Base-by-base conservation (phyloP, 2,797 vertebrate genomes). In the Heliangelus exortis region DNA sequence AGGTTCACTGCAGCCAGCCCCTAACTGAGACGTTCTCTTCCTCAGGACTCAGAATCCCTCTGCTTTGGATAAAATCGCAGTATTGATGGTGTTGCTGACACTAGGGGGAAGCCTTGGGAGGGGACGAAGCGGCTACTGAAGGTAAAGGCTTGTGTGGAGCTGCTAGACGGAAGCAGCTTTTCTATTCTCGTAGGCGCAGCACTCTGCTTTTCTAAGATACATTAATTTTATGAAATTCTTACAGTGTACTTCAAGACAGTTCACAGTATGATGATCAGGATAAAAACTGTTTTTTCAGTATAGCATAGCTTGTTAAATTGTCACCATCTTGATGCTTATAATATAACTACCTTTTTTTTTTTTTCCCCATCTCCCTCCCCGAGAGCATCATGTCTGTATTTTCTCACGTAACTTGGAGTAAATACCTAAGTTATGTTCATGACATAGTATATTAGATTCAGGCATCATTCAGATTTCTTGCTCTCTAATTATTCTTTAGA, bases 31-130 rank as follows among this genome's bases (percentile, higher is more conserved):
- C 2, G 3, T 7, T 17, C 21, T 36, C 8, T 12, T 22, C 36
- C 7, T 55, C 8, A 4, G 81, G 10, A 0, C 29, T 0, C 23
- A 5, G 19, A 20, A 6, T 9, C 12, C 1, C 1, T 0, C 15
- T 4, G 77, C 50, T 29, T 7, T 8, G 73, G 23, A 1, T 12
- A 13, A 12, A 25, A 10, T 18, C 4, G 2, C n/a, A 1, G 0
- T 15, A 1, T 3, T 12, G 57, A 2, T 25, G 4, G 11, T 63
- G 39, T 55, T 9, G 14, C 82, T 33, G 88, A 54, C 85, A 36
- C 67, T 59, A 89, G 72, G 68, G 79, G 85, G 83, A 85, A 83
- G 5, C 90, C 59, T 82, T 14, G 48, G 29, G 41, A 43, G 89
- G 12, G 34, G 18, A 55, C 39, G 47, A 45, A 48, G 28, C 1